phyloP scores from a whole-genome alignment of 2,888 invertebrate genomes.

The Drosophila limbata region DNA sequence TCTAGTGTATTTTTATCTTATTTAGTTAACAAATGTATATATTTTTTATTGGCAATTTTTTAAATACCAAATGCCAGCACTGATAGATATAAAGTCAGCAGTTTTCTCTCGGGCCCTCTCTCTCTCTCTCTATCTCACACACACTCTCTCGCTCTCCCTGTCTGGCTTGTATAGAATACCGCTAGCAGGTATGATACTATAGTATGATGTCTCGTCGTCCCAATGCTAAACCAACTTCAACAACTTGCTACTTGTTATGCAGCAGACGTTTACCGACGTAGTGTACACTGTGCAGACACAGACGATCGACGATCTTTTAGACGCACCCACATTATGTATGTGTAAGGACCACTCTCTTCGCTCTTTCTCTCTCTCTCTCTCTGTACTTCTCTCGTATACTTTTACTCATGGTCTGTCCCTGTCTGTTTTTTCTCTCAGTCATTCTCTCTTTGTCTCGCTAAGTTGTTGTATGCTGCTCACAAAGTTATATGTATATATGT shows the following conservation, averaged over 20 bases:
- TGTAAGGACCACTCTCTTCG: constrained; percentile 29
- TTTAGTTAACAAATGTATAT: too few species aligned
- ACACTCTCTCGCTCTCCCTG: constrained; percentile 3
- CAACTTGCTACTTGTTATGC: constrained; percentile 66
- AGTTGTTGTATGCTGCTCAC: constrained; percentile 4
- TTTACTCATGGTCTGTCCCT: background rate
- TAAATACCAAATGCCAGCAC: constrained; percentile 24
- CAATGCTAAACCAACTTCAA: constrained; percentile 31
- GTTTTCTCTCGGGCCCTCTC: constrained; percentile 19
- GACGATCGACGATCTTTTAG: constrained; percentile 44
- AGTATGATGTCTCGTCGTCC: constrained; percentile 11
- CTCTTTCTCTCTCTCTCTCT: constrained; percentile 12
- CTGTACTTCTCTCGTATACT: background rate
- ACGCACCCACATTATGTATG: constrained; percentile 60
- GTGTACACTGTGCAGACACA: background rate
- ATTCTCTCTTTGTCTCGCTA: constrained; percentile 9
- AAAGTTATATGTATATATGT: background rate
- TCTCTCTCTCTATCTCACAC: constrained; percentile 9
- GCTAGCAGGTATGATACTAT: constrained; percentile 38
- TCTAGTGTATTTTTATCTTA: too few species aligned
- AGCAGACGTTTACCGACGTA: constrained; percentile 38
- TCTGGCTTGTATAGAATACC: constrained; percentile 2
- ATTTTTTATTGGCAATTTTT: too few species aligned
- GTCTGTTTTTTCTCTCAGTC: constrained; percentile 22
- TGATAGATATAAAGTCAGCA: constrained; percentile 30